Evolutionary conservation across 64 coral and sea anemone species (phyloP).

Genomic region (Montipora sp.): DNA sequence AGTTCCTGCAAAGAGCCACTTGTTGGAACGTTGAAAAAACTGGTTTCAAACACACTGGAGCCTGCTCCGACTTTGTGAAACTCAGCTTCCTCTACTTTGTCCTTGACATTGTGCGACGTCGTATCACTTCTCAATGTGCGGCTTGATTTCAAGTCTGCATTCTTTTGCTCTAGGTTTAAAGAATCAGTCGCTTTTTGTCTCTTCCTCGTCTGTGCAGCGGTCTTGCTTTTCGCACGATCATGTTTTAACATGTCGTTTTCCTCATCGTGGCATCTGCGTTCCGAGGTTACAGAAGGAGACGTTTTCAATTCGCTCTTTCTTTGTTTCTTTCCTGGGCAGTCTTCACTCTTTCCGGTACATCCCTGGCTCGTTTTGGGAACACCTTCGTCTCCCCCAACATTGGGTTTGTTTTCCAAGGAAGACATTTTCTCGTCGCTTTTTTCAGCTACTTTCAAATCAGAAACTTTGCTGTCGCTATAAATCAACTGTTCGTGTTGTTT

Average conservation of each 20-base stretch:
- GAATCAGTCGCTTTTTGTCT: background rate
- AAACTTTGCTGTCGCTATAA: background rate
- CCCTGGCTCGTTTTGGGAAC: background rate
- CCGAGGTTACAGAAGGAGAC: background rate
- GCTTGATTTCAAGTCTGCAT: background rate
- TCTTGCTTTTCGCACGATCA: background rate
- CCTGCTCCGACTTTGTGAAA: constrained; percentile 22
- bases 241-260: background rate
- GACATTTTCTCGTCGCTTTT: background rate
- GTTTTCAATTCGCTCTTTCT: background rate
- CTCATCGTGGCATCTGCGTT: background rate
- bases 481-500: background rate
- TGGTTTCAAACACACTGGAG: constrained; percentile 42
- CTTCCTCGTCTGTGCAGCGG: background rate
- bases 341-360: background rate
- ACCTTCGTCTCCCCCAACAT: background rate
- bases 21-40: constrained; percentile 21
- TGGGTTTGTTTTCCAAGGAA: background rate
- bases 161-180: background rate
- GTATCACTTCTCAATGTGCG: background rate
- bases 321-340: background rate
- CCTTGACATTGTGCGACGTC: constrained; percentile 1
- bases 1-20: constrained; percentile 28
- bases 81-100: background rate
- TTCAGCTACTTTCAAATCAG: background rate